These are phyloP conservation scores for Mesaphorura yosii DNA, from an alignment of 1,140 invertebrate species.

Conservation along the genomic window DNA sequence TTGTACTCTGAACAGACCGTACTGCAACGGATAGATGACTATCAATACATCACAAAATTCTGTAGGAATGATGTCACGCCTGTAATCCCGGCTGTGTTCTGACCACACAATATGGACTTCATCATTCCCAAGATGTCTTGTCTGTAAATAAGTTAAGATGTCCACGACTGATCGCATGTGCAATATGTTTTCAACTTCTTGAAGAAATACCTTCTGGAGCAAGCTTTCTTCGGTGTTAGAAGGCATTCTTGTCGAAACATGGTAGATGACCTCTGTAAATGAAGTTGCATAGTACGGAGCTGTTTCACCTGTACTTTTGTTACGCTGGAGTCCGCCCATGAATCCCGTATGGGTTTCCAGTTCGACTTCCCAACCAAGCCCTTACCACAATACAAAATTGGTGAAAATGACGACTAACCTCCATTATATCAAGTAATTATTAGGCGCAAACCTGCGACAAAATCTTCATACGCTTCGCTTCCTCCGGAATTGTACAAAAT, in stretches of 20 bases:
- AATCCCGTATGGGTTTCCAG: slow-evolving; percentile 92
- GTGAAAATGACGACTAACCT: background rate
- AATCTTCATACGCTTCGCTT: slow-evolving; percentile 85
- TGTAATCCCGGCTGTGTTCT: slow-evolving; percentile 88
- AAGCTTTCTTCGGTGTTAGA: slow-evolving; percentile 69
- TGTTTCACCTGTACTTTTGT: slow-evolving; percentile 77
- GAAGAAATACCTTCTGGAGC: slow-evolving; percentile 77
- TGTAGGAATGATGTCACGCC: slow-evolving; percentile 92
- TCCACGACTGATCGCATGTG: background rate
- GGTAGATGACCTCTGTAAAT: slow-evolving; percentile 66
- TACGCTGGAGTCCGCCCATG: slow-evolving; percentile 81
- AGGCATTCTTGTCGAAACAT: slow-evolving; percentile 96
- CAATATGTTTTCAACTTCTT: slow-evolving; percentile 82
- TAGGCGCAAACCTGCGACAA: slow-evolving; percentile 77
- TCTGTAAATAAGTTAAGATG: slow-evolving; percentile 42
- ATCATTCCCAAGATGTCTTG: slow-evolving; percentile 93
- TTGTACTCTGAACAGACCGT: slow-evolving; percentile 67
- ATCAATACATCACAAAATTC: slow-evolving; percentile 99
- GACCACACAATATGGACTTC: slow-evolving; percentile 99
- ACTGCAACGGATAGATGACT: slow-evolving; percentile 84
- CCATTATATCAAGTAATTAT: slow-evolving; percentile 9
- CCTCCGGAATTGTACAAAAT: slow-evolving; percentile 73
- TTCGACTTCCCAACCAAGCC: slow-evolving; percentile 48
- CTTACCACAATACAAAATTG: slow-evolving; percentile 34
- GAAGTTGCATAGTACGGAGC: slow-evolving; percentile 95